Conservation (phyloP, 53 echinoderm and acorn worm genomes). For the Pentamera pediparva region DNA sequence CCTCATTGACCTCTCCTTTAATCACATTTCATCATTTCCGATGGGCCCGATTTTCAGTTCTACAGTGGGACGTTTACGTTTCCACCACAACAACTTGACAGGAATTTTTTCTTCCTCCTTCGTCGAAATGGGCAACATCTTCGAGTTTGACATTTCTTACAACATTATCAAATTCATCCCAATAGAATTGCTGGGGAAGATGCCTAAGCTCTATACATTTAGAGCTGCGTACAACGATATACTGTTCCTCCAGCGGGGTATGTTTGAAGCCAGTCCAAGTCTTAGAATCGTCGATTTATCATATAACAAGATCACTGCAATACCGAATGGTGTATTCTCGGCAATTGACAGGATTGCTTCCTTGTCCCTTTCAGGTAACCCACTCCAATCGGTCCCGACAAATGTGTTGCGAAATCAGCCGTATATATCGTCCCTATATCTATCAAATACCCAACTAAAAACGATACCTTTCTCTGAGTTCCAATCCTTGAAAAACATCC, state of each 20-base stretch:
- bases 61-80: background rate
- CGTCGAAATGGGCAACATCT: background rate
- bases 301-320: background rate
- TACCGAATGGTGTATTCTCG: background rate
- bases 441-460: background rate
- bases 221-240: background rate
- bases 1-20: background rate
- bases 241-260: background rate
- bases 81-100: constrained; percentile 4
- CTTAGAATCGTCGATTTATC: background rate
- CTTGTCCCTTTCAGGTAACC: background rate
- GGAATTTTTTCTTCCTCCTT: background rate
- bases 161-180: background rate
- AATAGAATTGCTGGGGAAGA: constrained; percentile 1
- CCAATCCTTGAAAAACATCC: background rate
- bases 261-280: background rate
- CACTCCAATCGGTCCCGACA: background rate
- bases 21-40: background rate
- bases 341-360: background rate
- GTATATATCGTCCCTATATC: background rate
- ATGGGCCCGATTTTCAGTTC: background rate
- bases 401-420: background rate
- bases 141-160: background rate
- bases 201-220: constrained; percentile 4
- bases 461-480: background rate